Percentiles rank a stretch among this genome's conserved stretches.
phyloP scores from a whole-genome alignment of 2,113 vertebrate species.

The Psittacula cyanocephala region DNA sequence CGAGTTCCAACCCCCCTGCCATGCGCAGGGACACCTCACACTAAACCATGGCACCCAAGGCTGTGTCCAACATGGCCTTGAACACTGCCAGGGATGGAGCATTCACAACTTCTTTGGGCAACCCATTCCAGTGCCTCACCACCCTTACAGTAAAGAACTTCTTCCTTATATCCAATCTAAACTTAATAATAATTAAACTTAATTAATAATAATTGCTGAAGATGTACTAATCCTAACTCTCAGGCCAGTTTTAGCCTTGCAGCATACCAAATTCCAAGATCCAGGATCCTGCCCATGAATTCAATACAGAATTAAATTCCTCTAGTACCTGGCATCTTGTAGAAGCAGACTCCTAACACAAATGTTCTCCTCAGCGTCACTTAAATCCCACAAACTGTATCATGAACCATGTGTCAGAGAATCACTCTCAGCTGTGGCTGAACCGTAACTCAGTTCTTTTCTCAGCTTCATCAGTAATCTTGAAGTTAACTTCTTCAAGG shows the following conservation, averaged over 20 bases:
- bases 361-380: background rate
- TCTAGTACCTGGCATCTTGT: background rate
- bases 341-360: background rate
- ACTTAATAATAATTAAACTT: too few species aligned
- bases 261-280: background rate
- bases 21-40: too few species aligned
- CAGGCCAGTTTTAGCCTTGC: background rate
- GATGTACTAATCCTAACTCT: background rate
- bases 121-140: too few species aligned
- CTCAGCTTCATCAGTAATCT: background rate
- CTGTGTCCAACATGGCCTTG: too few species aligned
- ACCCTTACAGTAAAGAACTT: too few species aligned
- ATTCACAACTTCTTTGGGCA: too few species aligned
- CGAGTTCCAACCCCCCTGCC: too few species aligned
- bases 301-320: background rate
- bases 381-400: background rate
- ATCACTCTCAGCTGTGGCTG: background rate
- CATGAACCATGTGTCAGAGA: background rate
- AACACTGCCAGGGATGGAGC: too few species aligned
- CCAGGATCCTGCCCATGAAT: background rate
- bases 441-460: background rate
- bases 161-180: too few species aligned
- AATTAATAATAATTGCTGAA: background rate
- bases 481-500: background rate
- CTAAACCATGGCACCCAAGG: too few species aligned